Percentiles rank a stretch among this genome's conserved stretches.
Conservation (phyloP, 2,113 vertebrate genomes). For the Anser cygnoides region DNA sequence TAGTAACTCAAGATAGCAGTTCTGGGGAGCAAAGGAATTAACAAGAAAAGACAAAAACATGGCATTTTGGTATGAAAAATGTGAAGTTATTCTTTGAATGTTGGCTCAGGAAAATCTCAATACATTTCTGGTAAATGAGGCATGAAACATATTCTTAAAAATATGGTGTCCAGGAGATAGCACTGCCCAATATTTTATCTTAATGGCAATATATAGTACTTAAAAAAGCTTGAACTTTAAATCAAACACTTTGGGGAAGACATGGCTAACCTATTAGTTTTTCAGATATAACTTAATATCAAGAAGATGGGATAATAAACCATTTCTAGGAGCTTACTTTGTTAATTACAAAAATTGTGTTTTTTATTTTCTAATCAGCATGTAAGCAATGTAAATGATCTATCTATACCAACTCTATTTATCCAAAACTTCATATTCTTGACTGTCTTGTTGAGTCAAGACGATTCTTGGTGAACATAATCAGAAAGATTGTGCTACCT, state of each 20-base stretch:
- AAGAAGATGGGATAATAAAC: neutral
- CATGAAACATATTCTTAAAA: constrained; percentile 65
- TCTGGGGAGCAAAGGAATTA: neutral
- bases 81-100: constrained; percentile 59
- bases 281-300: neutral
- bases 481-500: neutral
- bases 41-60: constrained; percentile 19
- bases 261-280: neutral
- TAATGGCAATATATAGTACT: constrained; percentile 43
- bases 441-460: neutral
- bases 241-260: constrained; percentile 34
- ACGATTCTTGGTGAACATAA: neutral
- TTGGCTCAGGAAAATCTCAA: constrained; percentile 59
- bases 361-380: neutral
- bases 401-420: neutral
- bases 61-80: constrained; percentile 23
- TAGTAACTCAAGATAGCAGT: neutral
- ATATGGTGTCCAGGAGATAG: constrained; percentile 38
- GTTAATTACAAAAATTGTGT: neutral
- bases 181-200: constrained; percentile 55
- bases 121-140: constrained; percentile 67
- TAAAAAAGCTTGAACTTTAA: constrained; percentile 58
- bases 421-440: neutral
- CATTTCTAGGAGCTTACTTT: neutral
- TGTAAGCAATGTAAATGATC: neutral